Evolutionary conservation across 2,113 vertebrate genomes (phyloP), one percentile per base, ranked within the genome.

Genomic region (Tursiops truncatus): DNA sequence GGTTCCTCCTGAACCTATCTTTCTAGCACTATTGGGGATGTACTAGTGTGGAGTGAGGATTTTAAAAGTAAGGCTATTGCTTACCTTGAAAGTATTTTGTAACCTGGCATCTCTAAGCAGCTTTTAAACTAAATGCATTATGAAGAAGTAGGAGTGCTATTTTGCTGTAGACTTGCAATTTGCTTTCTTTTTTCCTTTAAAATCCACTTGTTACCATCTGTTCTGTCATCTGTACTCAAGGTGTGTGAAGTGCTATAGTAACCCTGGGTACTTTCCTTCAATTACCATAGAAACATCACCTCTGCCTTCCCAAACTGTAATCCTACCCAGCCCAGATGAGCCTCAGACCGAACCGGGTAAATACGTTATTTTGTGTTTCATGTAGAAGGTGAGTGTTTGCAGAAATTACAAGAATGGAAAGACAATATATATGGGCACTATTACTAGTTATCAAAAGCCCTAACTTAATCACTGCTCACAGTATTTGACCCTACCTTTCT

Each of bases 271-370:
- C 58, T 85, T 91, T 94, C 74, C 79, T 96, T 89, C 89, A 81
- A 2, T 83, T 96, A 56, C 41, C 58, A 56, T 91, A 96, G 97
- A 97, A 87, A 71, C 58, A 33, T 93, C 68, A 63, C 31, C 80
- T 92, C 80, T 93, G 67, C 63, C 89, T 97, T 98, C 96, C 96
- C 98, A 98, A 97, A 92, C 98, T 95, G 98, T 97, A 98, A 94
- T 97, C 95, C 97, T 98, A 97, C 94, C 97, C 6, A 89, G 91
- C 83, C 97, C 98, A 97, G 98, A 98, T 97, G 93, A 87, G 91
- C 94, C 92, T 70, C 97, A 97, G 91, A 98, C 96, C 50, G 97
- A 98, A 97, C 71, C 95, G 60, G 98, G 98, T 98, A 98, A 98
- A 98, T 98, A 95, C 91, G 44, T 76, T 18, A n/a, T 94, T 97